Evolutionary conservation across 2,113 vertebrate species (phyloP).

Genomic region (Melanerpes aurifrons): DNA sequence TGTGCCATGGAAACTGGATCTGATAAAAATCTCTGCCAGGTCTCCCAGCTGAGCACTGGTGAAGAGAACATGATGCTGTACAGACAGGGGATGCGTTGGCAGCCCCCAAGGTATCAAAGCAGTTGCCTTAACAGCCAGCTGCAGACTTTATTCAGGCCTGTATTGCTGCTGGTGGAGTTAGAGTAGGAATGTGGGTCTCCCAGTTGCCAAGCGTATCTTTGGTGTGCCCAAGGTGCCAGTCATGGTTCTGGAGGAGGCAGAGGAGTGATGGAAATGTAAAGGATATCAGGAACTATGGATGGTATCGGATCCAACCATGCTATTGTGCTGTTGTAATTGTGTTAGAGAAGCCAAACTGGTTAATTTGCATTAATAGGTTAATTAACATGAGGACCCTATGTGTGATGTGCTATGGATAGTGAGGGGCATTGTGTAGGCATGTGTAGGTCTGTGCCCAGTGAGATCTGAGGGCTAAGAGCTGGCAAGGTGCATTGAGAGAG

Average conservation of each 20-base stretch:
- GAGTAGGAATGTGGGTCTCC: not conserved
- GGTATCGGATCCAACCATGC: not conserved
- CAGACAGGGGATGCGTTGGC: conserved; percentile 22
- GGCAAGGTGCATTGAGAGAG: not conserved
- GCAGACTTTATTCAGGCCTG: not conserved
- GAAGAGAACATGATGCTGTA: not conserved
- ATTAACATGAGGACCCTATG: not conserved
- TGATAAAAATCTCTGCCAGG: not conserved
- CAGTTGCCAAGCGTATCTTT: not conserved
- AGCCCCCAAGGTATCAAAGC: conserved; percentile 37
- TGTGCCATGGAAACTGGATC: not conserved
- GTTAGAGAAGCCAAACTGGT: not conserved
- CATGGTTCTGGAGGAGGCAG: not conserved
- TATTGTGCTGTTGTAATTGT: not conserved
- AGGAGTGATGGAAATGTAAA: not conserved
- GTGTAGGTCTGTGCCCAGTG: not conserved
- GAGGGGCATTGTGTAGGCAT: accelerated
- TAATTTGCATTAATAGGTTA: not conserved
- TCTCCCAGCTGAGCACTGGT: not conserved
- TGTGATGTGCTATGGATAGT: not conserved
- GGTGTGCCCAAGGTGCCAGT: not conserved
- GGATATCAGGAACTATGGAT: not conserved
- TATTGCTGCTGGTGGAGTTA: not conserved
- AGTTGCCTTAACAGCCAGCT: conserved; percentile 52
- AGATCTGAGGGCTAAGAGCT: accelerated